Conservation (phyloP, 2,797 vertebrate genomes). For the Ibycter americanus region DNA sequence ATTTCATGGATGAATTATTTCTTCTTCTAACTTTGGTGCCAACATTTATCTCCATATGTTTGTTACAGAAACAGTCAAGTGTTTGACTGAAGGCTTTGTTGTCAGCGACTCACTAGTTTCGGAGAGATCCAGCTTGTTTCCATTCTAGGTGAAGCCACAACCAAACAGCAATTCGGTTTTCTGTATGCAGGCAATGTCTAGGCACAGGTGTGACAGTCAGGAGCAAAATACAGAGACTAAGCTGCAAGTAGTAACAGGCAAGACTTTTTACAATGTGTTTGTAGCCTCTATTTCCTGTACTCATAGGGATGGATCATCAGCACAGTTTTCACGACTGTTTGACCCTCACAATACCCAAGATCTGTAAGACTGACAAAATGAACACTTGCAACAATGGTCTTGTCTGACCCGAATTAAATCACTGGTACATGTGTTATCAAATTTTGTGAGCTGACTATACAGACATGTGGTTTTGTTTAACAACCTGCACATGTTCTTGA, state of each 20-base stretch:
- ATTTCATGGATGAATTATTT: conserved; percentile 58
- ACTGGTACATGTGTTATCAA: too few relatives aligned
- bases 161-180: background rate
- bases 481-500: too few relatives aligned
- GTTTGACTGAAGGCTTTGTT: background rate
- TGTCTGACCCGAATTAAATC: background rate
- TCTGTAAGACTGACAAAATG: background rate
- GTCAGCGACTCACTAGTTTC: background rate
- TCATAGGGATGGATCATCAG: fast-evolving
- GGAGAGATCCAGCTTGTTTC: background rate
- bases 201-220: background rate
- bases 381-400: background rate
- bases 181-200: background rate
- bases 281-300: background rate
- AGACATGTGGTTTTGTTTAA: too few relatives aligned
- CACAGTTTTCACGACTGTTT: background rate
- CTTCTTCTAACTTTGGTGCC: background rate
- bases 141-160: background rate
- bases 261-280: background rate
- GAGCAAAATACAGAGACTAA: background rate
- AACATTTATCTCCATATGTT: conserved; percentile 18
- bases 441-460: too few relatives aligned
- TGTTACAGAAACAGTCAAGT: background rate
- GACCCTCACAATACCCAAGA: background rate
- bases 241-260: background rate